These are phyloP conservation scores for Epizoanthus rinbou DNA, from an alignment of 92 coral and sea anemone species.

Conservation along the genomic window DNA sequence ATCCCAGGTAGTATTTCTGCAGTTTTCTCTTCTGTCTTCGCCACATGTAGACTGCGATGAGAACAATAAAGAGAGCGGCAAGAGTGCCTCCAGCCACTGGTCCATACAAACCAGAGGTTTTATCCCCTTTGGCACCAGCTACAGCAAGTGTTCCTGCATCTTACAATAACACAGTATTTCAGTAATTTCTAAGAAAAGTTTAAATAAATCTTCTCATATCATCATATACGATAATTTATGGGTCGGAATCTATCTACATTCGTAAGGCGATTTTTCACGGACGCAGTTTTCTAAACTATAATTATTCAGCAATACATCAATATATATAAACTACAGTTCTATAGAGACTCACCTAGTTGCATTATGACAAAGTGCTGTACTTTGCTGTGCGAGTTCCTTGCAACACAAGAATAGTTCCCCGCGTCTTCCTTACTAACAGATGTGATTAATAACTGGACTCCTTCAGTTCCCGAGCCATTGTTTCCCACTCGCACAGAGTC, in stretches of 20 bases:
- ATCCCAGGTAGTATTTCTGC: conserved; percentile 67
- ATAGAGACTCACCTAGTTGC: conserved; percentile 10
- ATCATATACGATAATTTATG: too few species aligned
- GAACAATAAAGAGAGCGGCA: conserved; percentile 45
- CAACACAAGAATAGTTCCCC: conserved; percentile 70
- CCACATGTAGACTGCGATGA: conserved; percentile 48
- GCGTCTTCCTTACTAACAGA: conserved; percentile 53
- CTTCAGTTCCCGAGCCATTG: conserved; percentile 33
- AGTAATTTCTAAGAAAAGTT: too few species aligned
- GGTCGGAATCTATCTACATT: too few species aligned
- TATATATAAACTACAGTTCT: too few species aligned
- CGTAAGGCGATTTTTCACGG: too few species aligned
- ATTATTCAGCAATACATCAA: too few species aligned
- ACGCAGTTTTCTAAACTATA: too few species aligned
- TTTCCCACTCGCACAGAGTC: background rate
- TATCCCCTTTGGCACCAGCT: background rate
- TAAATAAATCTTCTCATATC: too few species aligned
- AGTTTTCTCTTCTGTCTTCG: conserved; percentile 73
- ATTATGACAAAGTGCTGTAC: background rate
- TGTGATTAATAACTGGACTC: conserved; percentile 34
- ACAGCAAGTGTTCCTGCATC: background rate
- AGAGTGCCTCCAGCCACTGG: conserved; percentile 52
- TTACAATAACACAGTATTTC: background rate
- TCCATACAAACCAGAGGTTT: conserved; percentile 54
- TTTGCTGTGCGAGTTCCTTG: conserved; percentile 56